Conservation (phyloP, 2,797 vertebrate genomes). For the Oreochromis grahami region DNA sequence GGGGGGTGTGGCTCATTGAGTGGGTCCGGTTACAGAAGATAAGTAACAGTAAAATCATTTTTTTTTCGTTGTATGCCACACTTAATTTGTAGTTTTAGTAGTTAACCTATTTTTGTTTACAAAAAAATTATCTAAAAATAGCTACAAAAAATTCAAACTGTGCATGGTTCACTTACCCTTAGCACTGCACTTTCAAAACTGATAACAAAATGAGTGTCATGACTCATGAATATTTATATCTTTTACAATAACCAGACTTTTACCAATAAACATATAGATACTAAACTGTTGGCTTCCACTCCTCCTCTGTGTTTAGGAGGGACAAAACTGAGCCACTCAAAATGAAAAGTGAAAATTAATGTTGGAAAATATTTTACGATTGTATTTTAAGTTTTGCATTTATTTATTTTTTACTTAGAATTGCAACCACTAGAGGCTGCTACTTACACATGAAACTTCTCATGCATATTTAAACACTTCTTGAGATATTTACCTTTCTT, state of each 20-base stretch:
- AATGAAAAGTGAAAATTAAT: not conserved
- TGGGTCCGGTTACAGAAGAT: not conserved
- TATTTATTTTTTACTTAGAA: not conserved
- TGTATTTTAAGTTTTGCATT: not conserved
- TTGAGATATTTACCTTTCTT: not conserved
- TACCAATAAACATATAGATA: not conserved
- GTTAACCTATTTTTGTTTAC: not conserved
- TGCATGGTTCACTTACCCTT: not conserved
- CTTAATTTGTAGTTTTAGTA: not conserved
- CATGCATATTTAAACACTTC: not conserved
- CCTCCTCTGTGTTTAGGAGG: not conserved
- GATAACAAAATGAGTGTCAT: not conserved
- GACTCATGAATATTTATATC: not conserved
- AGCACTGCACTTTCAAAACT: not conserved
- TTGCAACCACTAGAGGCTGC: slow-evolving; percentile 42
- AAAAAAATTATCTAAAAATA: not conserved
- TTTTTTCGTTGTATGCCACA: not conserved
- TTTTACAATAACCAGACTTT: not conserved
- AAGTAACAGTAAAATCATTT: not conserved
- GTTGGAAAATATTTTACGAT: not conserved
- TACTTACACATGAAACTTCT: not conserved
- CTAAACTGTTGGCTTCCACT: not conserved
- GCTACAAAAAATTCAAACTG: not conserved
- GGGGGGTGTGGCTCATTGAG: not conserved
- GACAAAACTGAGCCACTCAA: not conserved